phyloP scores from a whole-genome alignment of 1,140 invertebrate species.

The Drosophila setifemur region DNA sequence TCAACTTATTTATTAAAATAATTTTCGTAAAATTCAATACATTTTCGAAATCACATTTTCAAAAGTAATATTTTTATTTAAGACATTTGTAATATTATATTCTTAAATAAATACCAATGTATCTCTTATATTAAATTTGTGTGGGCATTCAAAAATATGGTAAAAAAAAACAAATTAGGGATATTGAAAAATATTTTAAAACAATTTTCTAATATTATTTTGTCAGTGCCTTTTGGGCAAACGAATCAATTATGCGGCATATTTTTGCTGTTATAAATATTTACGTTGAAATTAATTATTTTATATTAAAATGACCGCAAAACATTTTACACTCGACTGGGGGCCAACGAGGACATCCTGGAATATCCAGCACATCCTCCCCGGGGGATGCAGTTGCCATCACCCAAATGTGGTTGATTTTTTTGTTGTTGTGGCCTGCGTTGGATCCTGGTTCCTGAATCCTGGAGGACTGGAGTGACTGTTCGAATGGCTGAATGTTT shows the following conservation, averaged over 20 bases:
- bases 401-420: constrained; percentile 8
- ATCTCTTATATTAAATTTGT: too few relatives aligned
- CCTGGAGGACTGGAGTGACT: too few relatives aligned
- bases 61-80: too few relatives aligned
- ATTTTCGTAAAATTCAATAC: too few relatives aligned
- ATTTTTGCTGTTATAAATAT: constrained; percentile 79
- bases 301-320: constrained; percentile 81
- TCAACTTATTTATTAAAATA: too few relatives aligned
- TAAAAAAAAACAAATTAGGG: too few relatives aligned
- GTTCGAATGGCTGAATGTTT: constrained; percentile 26
- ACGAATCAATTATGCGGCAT: constrained; percentile 75
- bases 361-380: too few relatives aligned
- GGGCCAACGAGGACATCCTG: constrained; percentile 24
- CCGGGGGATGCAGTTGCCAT: constrained; percentile 4
- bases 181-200: neutral
- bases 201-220: neutral
- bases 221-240: constrained; percentile 26
- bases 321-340: constrained; percentile 72
- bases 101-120: too few relatives aligned
- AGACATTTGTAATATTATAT: too few relatives aligned
- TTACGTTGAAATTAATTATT: constrained; percentile 80
- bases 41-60: too few relatives aligned
- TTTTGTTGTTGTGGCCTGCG: constrained; percentile 17
- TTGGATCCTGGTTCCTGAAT: too few relatives aligned
- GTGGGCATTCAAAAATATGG: too few relatives aligned